A percentile compares a stretch with the other conserved stretches of the same genome.
These are phyloP conservation scores for Pachyseris speciosa DNA, from an alignment of 64 coral and sea anemone genomes.

Conservation along the genomic window DNA sequence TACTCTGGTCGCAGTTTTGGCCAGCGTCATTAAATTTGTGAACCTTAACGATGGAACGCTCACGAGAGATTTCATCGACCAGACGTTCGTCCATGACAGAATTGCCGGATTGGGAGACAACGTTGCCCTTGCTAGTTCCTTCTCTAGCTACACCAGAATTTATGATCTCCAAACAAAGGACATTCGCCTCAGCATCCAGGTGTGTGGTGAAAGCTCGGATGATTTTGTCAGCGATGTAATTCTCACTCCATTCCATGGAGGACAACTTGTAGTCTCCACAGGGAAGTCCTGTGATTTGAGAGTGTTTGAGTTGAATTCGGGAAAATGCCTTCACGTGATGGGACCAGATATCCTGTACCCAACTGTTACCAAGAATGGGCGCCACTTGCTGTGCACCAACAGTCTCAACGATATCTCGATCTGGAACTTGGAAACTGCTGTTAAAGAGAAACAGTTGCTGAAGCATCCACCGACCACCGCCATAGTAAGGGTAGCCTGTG, in stretches of 20 bases:
- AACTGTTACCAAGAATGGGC: conserved; percentile 77
- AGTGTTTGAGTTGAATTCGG: conserved; percentile 80
- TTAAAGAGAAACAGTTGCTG: conserved; percentile 89
- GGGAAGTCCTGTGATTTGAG: conserved; percentile 78
- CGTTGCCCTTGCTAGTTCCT: conserved; percentile 82
- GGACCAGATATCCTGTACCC: conserved; percentile 96
- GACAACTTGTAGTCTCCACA: conserved; percentile 84
- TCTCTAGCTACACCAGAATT: conserved; percentile 56
- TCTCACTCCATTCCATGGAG: conserved; percentile 86
- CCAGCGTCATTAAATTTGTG: conserved; percentile 56
- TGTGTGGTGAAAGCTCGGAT: conserved; percentile 69
- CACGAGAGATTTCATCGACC: conserved; percentile 73
- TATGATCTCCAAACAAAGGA: conserved; percentile 75
- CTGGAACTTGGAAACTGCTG: conserved; percentile 96
- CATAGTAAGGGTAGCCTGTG: conserved; percentile 67
- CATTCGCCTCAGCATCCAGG: conserved; percentile 72
- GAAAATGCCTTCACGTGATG: conserved; percentile 89
- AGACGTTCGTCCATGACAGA: conserved; percentile 73
- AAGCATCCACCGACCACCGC: conserved; percentile 91
- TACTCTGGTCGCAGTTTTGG: conserved; percentile 74
- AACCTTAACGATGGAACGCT: conserved; percentile 70
- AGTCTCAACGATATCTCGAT: conserved; percentile 90
- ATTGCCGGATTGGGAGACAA: conserved; percentile 68
- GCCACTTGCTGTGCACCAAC: conserved; percentile 91
- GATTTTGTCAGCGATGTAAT: conserved; percentile 76